Base-by-base conservation (phyloP, 2,797 vertebrate genomes). In the Luscinia luscinia region DNA sequence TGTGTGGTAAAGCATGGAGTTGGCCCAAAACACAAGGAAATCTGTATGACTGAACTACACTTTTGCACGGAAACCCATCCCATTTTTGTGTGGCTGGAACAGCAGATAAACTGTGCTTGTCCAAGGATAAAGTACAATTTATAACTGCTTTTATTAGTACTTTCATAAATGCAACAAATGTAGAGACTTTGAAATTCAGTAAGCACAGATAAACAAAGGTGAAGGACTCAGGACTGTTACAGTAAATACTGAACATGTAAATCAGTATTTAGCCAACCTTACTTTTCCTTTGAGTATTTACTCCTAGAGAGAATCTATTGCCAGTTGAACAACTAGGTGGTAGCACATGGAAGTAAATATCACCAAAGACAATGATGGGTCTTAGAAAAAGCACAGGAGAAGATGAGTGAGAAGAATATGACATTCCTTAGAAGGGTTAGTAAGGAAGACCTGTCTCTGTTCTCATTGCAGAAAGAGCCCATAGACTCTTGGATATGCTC, bases 391-490 rank as follows among this genome's bases (percentile, higher is more conserved):
- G 38, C 45, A 63, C 57, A 61, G 59, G 64, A 73, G 36, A 79
- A 63, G 48, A 38, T 86, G 36, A 67, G 23, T 48, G 73, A 87
- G 69, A 85, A 77, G 57, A 88, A 24, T 27, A 57, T 41, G 43
- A 61, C 12, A 86, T 84, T 79, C 34, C 48, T 87, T 78, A 64
- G 69, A 90, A 62, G 17, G 28, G 64, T 84, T 94, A 70, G 89
- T 83, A 62, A 81, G 57, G 87, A 80, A 67, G 82, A 84, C 57
- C 46, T 93, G 41, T 96, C 91, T 90, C 84, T 96, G 51, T 97
- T 97, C 64, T 97, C 75, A 41, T 96, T 95, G 57, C 97, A 98
- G 98, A 94, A 84, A 72, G 95, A 97, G 74, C 62, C 95, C 0
- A 8, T 92, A 80, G 96, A 94, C n/a, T 66, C 94, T 77, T 94